These are phyloP conservation scores for Pithys albifrons DNA, from an alignment of 2,113 vertebrate species.

Conservation along the genomic window DNA sequence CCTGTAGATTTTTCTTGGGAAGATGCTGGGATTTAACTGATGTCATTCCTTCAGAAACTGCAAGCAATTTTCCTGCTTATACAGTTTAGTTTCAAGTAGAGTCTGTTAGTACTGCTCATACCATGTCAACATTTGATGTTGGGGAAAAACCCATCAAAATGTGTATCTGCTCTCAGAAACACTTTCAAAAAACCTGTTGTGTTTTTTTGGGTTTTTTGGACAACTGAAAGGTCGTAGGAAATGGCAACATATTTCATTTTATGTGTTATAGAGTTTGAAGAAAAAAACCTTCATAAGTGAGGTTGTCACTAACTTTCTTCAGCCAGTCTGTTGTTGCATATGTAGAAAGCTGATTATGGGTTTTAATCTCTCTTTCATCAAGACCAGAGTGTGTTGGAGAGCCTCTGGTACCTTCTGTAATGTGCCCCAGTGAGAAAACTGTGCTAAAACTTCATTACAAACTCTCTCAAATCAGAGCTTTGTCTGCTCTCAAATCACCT, in stretches of 20 bases:
- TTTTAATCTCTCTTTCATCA: neutral
- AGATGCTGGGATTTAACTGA: neutral
- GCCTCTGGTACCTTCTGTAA: neutral
- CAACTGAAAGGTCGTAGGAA: neutral
- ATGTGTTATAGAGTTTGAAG: neutral
- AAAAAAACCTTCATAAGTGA: neutral
- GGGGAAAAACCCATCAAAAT: neutral
- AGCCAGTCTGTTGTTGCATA: neutral
- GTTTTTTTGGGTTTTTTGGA: neutral
- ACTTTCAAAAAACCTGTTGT: neutral
- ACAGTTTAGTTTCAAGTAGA: neutral
- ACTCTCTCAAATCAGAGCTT: neutral
- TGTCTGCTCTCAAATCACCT: neutral
- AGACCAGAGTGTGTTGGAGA: neutral
- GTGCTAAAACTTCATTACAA: neutral
- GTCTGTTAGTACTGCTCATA: neutral
- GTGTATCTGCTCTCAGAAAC: neutral
- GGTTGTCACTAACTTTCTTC: neutral
- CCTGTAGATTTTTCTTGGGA: neutral
- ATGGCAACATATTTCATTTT: neutral
- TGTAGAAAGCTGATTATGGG: neutral
- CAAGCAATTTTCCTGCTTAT: neutral
- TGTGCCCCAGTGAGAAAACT: neutral
- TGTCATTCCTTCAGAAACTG: neutral
- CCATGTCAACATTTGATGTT: neutral